Conservation (phyloP, 2,113 vertebrate species). For the Speoplatyrhinus poulsoni region DNA sequence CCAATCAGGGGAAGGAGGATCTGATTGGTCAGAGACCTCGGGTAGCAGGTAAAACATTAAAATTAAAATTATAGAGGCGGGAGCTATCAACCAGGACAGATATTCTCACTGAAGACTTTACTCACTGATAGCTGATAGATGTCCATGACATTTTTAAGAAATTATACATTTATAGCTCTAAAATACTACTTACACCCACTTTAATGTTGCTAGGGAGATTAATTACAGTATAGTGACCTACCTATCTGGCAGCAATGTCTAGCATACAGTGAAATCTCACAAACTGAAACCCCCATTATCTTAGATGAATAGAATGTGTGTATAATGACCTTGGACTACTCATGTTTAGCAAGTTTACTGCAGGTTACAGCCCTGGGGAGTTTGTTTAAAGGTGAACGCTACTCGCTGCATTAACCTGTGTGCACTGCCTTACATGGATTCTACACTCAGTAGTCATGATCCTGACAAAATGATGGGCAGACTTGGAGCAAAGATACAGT, state of each 20-base stretch:
- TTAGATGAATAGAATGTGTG: background rate
- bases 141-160: too few relatives aligned
- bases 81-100: too few relatives aligned
- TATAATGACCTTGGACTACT: background rate
- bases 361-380: background rate
- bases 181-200: too few relatives aligned
- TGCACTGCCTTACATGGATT: conserved; percentile 69
- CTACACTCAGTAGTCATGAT: conserved; percentile 39
- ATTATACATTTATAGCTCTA: too few relatives aligned
- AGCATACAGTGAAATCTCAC: background rate
- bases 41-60: too few relatives aligned
- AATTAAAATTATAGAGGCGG: too few relatives aligned
- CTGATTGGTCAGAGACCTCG: too few relatives aligned
- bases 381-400: conserved; percentile 5
- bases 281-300: background rate
- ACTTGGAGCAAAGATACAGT: conserved; percentile 15
- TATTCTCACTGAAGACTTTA: too few relatives aligned
- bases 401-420: conserved; percentile 17
- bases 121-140: too few relatives aligned
- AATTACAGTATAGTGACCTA: background rate
- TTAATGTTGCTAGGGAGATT: conserved; percentile 25
- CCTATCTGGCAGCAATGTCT: background rate
- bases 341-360: background rate
- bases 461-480: conserved; percentile 74
- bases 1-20: too few relatives aligned